Evolutionary conservation across 2,113 vertebrate genomes (phyloP).

Genomic region (Sorex fumeus): DNA sequence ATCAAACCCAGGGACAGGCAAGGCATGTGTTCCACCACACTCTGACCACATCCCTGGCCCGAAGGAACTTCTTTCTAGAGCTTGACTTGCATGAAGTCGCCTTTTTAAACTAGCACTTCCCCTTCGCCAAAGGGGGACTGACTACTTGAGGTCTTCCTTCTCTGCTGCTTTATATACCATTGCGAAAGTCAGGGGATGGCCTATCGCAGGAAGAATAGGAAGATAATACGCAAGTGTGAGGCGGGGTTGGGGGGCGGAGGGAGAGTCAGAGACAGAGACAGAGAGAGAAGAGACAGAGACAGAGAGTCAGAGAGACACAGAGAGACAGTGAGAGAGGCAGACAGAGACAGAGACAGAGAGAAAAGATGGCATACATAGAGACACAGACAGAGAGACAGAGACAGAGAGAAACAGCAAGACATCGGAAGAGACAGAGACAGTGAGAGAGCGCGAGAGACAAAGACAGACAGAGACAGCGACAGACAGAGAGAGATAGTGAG

Average conservation of each 20-base stretch:
- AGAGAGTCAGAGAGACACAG: too few species aligned
- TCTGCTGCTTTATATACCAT: background rate
- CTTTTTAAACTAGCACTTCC: constrained; percentile 67
- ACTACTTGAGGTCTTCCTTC: background rate
- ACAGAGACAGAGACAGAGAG: too few species aligned
- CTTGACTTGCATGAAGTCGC: constrained; percentile 58
- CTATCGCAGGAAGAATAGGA: background rate
- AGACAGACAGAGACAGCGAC: background rate
- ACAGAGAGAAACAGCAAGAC: too few species aligned
- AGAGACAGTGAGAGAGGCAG: too few species aligned
- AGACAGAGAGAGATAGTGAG: too few species aligned
- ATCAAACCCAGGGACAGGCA: too few species aligned
- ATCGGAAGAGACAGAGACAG: background rate
- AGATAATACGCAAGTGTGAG: background rate
- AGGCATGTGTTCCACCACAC: too few species aligned
- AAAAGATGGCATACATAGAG: too few species aligned
- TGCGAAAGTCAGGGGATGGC: background rate
- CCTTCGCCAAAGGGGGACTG: background rate
- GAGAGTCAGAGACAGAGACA: background rate
- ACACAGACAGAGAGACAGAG: too few species aligned
- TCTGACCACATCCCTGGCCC: too few species aligned
- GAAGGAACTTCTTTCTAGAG: constrained; percentile 56
- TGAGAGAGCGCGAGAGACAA: background rate
- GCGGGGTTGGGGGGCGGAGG: background rate
- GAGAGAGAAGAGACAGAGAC: background rate